Base-by-base conservation (phyloP, 2,888 invertebrate genomes). In the Eudasyphora cyanicolor region DNA sequence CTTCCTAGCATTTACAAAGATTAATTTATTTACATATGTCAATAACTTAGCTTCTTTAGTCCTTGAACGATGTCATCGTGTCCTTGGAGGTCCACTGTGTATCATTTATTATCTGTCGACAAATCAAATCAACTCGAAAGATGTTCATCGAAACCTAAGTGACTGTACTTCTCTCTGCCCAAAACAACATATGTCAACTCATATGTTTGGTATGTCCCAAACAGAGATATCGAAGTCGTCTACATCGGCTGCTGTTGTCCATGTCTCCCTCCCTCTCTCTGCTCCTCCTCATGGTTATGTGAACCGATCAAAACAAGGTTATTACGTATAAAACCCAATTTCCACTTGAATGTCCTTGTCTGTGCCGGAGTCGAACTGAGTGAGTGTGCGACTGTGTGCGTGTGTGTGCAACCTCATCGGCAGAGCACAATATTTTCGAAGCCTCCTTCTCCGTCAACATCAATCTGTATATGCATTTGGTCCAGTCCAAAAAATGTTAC, bases 111-210 rank as follows among this genome's bases (percentile, higher is more conserved):
- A 64, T 64, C 19, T 19, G 19, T 19, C 12, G 0, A 10, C n/a
- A 64, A 64, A 64, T 64, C 64, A 64, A 64, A 64, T 64, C 14
- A 64, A 64, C 38, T 35, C 29, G 29, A 60, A 60, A 60, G 60
- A 60, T 60, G 60, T 60, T n/a, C 1, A 12, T 14, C 7, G 2
- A 21, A 21, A 21, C 8, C 24, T 14, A 51, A 51, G 51, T 51
- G 51, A 17, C 51, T 7, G 24, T 49, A 51, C 51, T 51, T 24
- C 4, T 24, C 8, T 17, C 64, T 17, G 64, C 35, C 35, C 19
- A 2, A 21, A 10, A 64, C 27, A 64, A 64, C 64, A 64, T 64
- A 64, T 64, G 64, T 64, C 64, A 64, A 35, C 35, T 35, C 8
- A 64, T 19, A 64, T 35, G 35, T 64, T 35, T 1, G 27, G 60